These are phyloP conservation scores for Chloroceryle aenea DNA, from an alignment of 2,113 vertebrate species.

Conservation along the genomic window DNA sequence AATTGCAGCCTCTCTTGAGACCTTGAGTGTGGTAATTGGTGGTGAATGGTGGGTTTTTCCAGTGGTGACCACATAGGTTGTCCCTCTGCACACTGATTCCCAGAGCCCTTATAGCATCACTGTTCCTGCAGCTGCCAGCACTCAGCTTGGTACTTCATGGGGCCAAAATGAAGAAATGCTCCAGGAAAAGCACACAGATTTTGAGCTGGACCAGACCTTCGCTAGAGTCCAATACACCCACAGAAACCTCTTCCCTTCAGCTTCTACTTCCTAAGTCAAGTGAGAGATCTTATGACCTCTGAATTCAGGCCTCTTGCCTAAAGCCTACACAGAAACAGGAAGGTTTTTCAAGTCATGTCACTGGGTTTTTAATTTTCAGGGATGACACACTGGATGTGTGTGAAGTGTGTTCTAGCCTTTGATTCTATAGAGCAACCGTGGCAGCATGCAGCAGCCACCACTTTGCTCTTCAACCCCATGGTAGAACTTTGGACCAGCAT, in stretches of 20 bases:
- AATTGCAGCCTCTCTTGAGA: constrained; percentile 41
- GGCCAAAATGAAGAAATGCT: not conserved
- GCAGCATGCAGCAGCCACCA: accelerated
- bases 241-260: not conserved
- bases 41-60: constrained; percentile 29
- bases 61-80: not conserved
- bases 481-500: not conserved
- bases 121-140: not conserved
- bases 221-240: not conserved
- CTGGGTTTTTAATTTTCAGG: not conserved
- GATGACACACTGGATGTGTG: not conserved
- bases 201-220: not conserved
- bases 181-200: not conserved
- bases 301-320: not conserved
- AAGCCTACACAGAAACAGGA: not conserved
- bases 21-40: not conserved
- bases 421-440: not conserved
- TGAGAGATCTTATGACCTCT: not conserved
- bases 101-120: not conserved
- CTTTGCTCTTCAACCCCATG: accelerated
- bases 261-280: not conserved
- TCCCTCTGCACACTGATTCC: not conserved
- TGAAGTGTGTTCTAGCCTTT: not conserved
- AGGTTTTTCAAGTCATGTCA: not conserved
- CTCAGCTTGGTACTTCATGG: not conserved